A percentile compares a stretch with the other conserved stretches of the same genome.
These are phyloP conservation scores for Setophaga coronata DNA, from an alignment of 2,113 vertebrate genomes.

Conservation along the genomic window DNA sequence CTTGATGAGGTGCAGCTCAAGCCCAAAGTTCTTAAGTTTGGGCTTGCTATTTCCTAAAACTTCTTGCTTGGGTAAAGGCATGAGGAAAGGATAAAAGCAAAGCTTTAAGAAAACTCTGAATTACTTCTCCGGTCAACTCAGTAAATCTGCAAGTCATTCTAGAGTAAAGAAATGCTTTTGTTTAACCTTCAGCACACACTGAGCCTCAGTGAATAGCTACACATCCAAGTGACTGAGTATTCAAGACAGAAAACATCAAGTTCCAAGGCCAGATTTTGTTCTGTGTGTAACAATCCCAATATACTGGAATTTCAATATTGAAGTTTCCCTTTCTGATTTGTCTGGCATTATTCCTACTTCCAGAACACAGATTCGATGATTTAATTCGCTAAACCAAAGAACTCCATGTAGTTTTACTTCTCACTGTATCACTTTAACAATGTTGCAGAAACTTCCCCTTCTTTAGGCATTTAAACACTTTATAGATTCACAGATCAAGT, in stretches of 20 bases:
- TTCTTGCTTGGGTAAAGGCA: background rate
- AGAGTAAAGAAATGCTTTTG: background rate
- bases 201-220: background rate
- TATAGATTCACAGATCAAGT: background rate
- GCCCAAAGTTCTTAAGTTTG: background rate
- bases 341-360: background rate
- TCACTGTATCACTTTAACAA: background rate
- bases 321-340: background rate
- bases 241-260: background rate
- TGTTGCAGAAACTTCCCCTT: background rate
- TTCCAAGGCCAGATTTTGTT: background rate
- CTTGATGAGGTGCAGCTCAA: background rate
- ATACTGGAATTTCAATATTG: background rate
- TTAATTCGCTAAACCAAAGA: background rate
- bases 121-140: background rate
- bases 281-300: background rate
- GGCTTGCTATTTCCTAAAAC: background rate
- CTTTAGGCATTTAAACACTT: background rate
- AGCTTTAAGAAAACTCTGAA: background rate
- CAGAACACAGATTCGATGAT: background rate
- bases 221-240: background rate
- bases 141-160: background rate
- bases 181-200: background rate
- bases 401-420: background rate
- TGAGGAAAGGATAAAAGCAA: background rate